These are phyloP conservation scores for Toxotes lorentzi DNA, from an alignment of 2,797 vertebrate genomes.

Conservation along the genomic window DNA sequence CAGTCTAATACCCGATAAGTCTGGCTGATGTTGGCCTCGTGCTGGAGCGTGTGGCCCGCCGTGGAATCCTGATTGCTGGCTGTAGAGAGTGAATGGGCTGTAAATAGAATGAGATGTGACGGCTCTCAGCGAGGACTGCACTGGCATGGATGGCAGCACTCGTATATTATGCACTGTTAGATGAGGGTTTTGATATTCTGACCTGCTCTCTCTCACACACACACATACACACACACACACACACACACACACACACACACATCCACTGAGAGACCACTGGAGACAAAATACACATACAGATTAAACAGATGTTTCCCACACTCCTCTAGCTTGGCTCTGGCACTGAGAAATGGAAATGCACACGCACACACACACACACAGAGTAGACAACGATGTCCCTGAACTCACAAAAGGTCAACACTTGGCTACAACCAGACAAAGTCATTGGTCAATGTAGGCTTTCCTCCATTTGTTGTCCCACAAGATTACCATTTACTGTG, in stretches of 20 bases:
- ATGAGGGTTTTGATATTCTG: constrained; percentile 43
- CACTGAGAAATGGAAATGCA: constrained; percentile 21
- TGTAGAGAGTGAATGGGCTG: constrained; percentile 48
- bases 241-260: constrained; percentile 21
- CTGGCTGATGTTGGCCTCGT: constrained; percentile 64
- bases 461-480: constrained; percentile 19
- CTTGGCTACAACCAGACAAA: constrained; percentile 36
- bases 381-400: constrained; percentile 7
- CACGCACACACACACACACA: neutral
- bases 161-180: constrained; percentile 24
- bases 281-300: constrained; percentile 38
- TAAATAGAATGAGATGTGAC: constrained; percentile 68
- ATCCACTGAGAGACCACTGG: constrained; percentile 6
- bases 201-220: constrained; percentile 22
- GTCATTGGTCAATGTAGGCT: constrained; percentile 14
- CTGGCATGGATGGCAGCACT: constrained; percentile 47
- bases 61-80: constrained; percentile 60
- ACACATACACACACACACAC: constrained; percentile 5
- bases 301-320: constrained; percentile 43
- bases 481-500: constrained; percentile 32
- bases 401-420: constrained; percentile 55
- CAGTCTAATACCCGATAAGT: constrained; percentile 73
- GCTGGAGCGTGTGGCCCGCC: constrained; percentile 44
- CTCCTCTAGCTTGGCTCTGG: constrained; percentile 2
- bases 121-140: constrained; percentile 41